Evolutionary conservation across 2,113 vertebrate genomes (phyloP), one percentile per base, ranked within the genome.

Genomic region (Brachypteracias leptosomus): DNA sequence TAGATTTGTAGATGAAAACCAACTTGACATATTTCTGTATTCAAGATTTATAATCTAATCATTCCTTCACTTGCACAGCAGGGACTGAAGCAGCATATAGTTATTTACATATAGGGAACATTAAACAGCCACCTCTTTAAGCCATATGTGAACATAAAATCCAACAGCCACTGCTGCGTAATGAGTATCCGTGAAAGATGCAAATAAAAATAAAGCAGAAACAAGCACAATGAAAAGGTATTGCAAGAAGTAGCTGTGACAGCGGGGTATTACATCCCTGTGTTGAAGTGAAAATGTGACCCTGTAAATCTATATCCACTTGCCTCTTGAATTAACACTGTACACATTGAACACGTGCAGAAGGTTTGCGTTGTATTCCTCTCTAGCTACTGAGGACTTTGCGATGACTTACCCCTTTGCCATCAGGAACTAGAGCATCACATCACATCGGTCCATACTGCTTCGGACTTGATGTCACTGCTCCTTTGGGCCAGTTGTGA

Each of bases 61-160:
- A 22, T 92, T 91, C 68, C 59, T 75, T 91, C 40, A 44, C 51
- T 76, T 68, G 90, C 47, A 55, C 90, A 85, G 95, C 86, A 80
- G 94, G 92, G 67, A 33, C 81, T 59, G 76, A 65, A 81, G 77
- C 89, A 92, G 88, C 80, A 24, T 85, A 83, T 29, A 76, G 82
- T 96, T 97, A 96, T 96, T 95, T 97, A 93, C 96, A 95, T 96
- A 44, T 31, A 95, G 83, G 90, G 74, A 96, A 82, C 95, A 89
- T 94, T 88, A 94, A 95, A 92, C 96, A 96, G 84, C 57, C 90
- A 74, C 72, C 68, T 86, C 77, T 96, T 94, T 86, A 96, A 95
- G 85, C 75, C 89, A 78, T 66, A 71, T 83, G 92, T 57, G 92
- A 96, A 72, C 87, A 55, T 96, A 91, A 90, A 95, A 73, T 66